Percentiles rank a stretch among this genome's conserved stretches.
Evolutionary conservation across 2,797 vertebrate species (phyloP).

Genomic region (Okamejei kenojei): DNA sequence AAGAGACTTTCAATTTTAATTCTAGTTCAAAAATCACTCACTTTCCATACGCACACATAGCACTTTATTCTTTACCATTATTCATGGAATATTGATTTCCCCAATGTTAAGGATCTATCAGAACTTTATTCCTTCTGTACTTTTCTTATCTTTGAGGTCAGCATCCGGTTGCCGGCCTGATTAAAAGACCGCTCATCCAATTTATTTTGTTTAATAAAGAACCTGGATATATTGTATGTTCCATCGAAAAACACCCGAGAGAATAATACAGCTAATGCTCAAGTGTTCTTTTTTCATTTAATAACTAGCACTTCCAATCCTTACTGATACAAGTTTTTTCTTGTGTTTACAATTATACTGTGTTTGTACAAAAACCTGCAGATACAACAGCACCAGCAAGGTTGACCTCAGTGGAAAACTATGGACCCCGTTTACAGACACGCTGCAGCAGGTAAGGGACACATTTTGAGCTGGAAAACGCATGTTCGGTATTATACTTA

Average conservation of each 20-base stretch:
- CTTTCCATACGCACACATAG: not conserved
- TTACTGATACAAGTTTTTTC: not conserved
- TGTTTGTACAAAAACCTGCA: slow-evolving; percentile 11
- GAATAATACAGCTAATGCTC: not conserved
- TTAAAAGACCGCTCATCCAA: not conserved
- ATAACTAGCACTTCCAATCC: not conserved
- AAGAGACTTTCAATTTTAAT: too few species aligned
- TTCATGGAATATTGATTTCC: not conserved
- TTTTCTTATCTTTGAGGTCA: not conserved
- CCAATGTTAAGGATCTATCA: not conserved
- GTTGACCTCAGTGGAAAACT: not conserved
- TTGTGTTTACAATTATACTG: not conserved
- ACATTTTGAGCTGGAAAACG: not conserved
- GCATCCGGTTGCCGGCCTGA: not conserved
- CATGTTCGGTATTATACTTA: not conserved
- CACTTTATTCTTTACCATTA: not conserved
- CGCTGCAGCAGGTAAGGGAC: not conserved
- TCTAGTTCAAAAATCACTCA: too few species aligned
- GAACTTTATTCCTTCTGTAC: not conserved
- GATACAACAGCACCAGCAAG: not conserved
- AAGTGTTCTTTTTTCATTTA: not conserved
- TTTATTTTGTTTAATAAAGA: not conserved
- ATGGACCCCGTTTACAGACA: not conserved
- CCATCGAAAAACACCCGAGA: not conserved
- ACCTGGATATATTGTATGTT: not conserved